Base-by-base conservation (phyloP, 2,113 vertebrate genomes). In the Alethe castanea region DNA sequence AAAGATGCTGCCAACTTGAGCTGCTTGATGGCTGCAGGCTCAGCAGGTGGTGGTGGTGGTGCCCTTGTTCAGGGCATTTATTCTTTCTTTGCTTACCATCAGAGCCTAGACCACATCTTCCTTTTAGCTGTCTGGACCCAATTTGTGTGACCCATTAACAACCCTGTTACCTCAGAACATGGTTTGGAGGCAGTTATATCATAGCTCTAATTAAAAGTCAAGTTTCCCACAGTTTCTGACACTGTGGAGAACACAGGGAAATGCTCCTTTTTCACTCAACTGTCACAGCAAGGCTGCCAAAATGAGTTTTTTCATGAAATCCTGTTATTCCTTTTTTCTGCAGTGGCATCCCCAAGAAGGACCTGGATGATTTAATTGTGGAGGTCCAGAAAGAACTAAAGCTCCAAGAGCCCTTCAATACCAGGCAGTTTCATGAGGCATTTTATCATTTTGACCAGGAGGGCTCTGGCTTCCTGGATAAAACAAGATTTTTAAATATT, bases 381-480 rank as follows among this genome's bases (percentile, higher is more conserved):
- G 73, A 79, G 14, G 88, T 98, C 81, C 98, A 95, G 80, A 96
- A 96, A 35, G 94, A 97, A 45, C 50, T 98, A 94, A 97, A 96
- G 78, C 93, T 88, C 44, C 60, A 47, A 14, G 48, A 88, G 22
- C 48, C 83, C 74, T 86, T 97, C 7, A 80, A 95, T 65, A 96
- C 94, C 80, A 92, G 70, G 15, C 84, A 23, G 31, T 86, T 98
- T 65, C 45, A 3, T 1, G 96, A 97, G 24, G 42, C 86, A 0
- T 97, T 98, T 62, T 95, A 97, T 64, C 44, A 61, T 15, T 53
- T 85, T 2, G 98, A 98, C 93, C 88, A 94, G 65, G 95, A 97
- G 15, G 89, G 86, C 12, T 96, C 96, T 36, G 98, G 98, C 25
- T 74, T 54, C 19, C 42, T 98, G 80, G 95, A 97, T 84, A 98